Conservation (phyloP, 1,140 invertebrate genomes). For the Plutomurus gul region DNA sequence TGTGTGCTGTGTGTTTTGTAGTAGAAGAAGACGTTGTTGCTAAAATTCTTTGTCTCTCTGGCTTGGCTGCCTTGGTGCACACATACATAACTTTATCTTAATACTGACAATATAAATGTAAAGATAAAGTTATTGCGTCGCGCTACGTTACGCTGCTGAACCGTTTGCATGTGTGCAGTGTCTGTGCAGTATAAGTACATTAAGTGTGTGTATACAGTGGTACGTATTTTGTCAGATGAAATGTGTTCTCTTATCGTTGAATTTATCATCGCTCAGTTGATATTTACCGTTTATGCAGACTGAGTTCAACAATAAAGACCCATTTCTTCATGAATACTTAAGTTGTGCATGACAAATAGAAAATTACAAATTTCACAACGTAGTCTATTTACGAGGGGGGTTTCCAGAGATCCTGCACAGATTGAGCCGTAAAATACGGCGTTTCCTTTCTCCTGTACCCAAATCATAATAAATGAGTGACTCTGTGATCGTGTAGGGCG, state of each 20-base stretch:
- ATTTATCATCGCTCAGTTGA: neutral
- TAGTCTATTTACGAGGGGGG: neutral
- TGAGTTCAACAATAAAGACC: neutral
- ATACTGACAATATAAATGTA: neutral
- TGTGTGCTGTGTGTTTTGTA: neutral
- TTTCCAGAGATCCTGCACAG: too few relatives aligned
- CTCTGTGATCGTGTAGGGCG: too few relatives aligned
- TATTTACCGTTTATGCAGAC: neutral
- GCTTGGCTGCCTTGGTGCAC: neutral
- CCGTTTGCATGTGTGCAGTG: neutral
- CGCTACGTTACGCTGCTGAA: neutral
- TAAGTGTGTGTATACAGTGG: neutral
- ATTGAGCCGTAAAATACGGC: too few relatives aligned
- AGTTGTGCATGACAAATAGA: neutral
- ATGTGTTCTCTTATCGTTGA: neutral
- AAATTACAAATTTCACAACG: neutral
- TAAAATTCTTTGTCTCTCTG: neutral
- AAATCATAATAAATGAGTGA: too few relatives aligned
- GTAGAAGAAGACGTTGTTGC: neutral
- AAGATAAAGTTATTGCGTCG: neutral
- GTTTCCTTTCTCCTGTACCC: too few relatives aligned
- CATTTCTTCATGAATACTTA: neutral
- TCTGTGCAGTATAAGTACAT: neutral
- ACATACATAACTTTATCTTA: neutral
- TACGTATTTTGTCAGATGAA: neutral